phyloP scores from a whole-genome alignment of 2,888 invertebrate genomes.

The Corythucha ciliata region DNA sequence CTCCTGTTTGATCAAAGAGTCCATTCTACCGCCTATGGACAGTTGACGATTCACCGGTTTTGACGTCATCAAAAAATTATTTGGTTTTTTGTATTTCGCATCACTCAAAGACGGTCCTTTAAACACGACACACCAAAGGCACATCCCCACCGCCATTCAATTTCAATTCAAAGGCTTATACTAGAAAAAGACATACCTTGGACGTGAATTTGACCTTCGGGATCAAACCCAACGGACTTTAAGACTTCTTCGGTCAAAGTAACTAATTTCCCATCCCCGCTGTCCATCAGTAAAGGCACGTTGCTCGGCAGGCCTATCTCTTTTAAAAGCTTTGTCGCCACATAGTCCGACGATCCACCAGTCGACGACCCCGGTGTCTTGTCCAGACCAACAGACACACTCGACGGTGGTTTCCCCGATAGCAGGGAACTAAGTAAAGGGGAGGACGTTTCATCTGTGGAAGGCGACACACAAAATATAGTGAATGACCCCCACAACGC shows the following conservation, averaged over 20 bases:
- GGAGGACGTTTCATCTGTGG: conserved; percentile 36
- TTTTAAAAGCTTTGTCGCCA: conserved; percentile 37
- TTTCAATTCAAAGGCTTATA: conserved; percentile 30
- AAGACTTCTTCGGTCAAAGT: conserved; percentile 56
- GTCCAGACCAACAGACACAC: conserved; percentile 45
- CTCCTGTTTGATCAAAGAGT: too few relatives aligned
- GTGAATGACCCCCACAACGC: too few relatives aligned
- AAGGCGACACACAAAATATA: too few relatives aligned
- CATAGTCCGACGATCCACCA: conserved; percentile 26
- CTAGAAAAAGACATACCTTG: conserved; percentile 26
- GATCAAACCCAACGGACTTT: conserved; percentile 21
- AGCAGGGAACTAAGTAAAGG: conserved; percentile 43
- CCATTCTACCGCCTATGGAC: too few relatives aligned
- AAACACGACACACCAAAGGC: too few relatives aligned
- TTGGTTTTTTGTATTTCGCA: too few relatives aligned
- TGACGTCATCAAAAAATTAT: too few relatives aligned
- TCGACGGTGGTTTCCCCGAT: conserved; percentile 44
- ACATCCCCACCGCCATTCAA: too few relatives aligned
- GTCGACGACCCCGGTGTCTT: too few relatives aligned
- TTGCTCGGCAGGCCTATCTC: conserved; percentile 42
- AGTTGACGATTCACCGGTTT: too few relatives aligned
- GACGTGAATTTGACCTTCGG: conserved; percentile 25
- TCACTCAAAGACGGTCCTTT: too few relatives aligned
- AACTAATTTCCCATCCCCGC: conserved; percentile 54
- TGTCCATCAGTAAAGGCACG: conserved; percentile 53